Percentiles rank a stretch among this genome's conserved stretches.
phyloP scores from a whole-genome alignment of 2,888 invertebrate genomes.

The Neoaliturus tenellus region DNA sequence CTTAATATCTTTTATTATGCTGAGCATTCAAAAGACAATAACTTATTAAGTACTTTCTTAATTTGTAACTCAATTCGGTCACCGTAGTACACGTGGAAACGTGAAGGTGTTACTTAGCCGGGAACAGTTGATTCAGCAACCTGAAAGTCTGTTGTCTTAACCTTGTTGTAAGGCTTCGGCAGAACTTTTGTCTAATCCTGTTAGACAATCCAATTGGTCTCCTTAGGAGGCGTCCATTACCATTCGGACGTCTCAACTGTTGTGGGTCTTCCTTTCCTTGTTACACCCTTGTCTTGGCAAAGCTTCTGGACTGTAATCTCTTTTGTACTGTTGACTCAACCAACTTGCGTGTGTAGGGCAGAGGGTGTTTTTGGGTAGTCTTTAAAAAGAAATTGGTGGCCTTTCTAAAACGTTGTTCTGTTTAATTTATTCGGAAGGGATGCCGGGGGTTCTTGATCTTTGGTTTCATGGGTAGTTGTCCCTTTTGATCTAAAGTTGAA shows the following conservation, averaged over 20 bases:
- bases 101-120: not conserved
- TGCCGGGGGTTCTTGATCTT: no score
- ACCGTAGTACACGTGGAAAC: not conserved
- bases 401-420: no score
- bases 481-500: no score
- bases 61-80: no score
- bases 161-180: slow-evolving; percentile 36
- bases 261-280: slow-evolving; percentile 43
- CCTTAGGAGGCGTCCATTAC: slow-evolving; percentile 45
- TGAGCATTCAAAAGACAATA: no score
- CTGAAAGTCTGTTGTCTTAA: slow-evolving; percentile 51
- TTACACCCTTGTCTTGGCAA: slow-evolving; percentile 13
- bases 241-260: slow-evolving; percentile 47
- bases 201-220: slow-evolving; percentile 55
- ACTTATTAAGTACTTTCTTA: no score
- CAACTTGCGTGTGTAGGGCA: no score
- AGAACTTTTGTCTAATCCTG: slow-evolving; percentile 52
- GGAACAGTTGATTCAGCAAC: slow-evolving; percentile 42
- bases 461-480: no score
- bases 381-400: no score
- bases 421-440: no score
- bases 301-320: not conserved
- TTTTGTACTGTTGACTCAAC: not conserved
- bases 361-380: no score
- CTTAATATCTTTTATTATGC: no score